Evolutionary conservation across 2,888 invertebrate genomes (phyloP).

Genomic region (Macroteleia sp.): DNA sequence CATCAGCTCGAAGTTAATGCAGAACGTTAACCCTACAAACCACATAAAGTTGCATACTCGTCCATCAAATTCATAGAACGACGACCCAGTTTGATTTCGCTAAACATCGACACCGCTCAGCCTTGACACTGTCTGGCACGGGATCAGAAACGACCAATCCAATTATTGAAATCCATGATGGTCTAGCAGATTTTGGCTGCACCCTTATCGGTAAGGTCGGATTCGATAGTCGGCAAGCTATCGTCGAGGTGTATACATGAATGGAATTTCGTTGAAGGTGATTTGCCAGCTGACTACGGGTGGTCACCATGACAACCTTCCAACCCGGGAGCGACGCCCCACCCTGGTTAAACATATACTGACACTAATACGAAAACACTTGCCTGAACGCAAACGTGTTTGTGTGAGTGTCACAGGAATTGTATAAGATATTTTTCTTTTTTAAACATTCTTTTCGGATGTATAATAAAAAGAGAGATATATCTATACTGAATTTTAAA

Average conservation of each 20-base stretch:
- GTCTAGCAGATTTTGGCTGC: conserved; percentile 16
- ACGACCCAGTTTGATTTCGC: conserved; percentile 18
- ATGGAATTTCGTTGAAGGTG: conserved; percentile 75
- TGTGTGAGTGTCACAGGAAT: too few relatives aligned
- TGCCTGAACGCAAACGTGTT: too few relatives aligned
- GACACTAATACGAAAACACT: not conserved
- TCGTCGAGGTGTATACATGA: conserved; percentile 70
- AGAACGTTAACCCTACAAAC: too few relatives aligned
- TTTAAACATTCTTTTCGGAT: too few relatives aligned
- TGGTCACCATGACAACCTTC: conserved; percentile 80
- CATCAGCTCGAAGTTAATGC: too few relatives aligned
- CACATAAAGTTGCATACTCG: too few relatives aligned
- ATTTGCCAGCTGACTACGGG: conserved; percentile 81
- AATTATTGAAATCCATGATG: not conserved
- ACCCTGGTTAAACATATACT: conserved; percentile 72
- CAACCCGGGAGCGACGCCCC: conserved; percentile 80
- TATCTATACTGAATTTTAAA: too few relatives aligned
- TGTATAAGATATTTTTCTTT: too few relatives aligned
- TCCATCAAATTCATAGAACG: too few relatives aligned
- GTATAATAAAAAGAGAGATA: too few relatives aligned
- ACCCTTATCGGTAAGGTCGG: conserved; percentile 35
- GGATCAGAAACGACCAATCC: conserved; percentile 13
- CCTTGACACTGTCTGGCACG: conserved; percentile 41
- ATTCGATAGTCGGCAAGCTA: conserved; percentile 60
- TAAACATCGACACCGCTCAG: conserved; percentile 9